Percentiles rank a stretch among this genome's conserved stretches.
phyloP scores from a whole-genome alignment of 2,888 invertebrate species.

The Tinea trinotella region DNA sequence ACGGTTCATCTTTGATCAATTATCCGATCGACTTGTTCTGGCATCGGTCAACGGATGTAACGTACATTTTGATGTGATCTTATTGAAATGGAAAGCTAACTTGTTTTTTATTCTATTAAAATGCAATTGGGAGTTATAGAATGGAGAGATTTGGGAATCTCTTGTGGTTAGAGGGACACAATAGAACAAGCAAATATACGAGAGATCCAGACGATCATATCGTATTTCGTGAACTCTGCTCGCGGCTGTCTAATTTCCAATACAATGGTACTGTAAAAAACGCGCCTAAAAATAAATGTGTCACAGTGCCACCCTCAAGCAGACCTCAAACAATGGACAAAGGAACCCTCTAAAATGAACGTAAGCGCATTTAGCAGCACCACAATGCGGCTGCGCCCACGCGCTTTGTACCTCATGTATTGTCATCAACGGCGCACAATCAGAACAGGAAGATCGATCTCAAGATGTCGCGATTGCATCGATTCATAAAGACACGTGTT shows the following conservation, averaged over 20 bases:
- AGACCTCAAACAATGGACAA: conserved; percentile 58
- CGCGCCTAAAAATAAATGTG: conserved; percentile 66
- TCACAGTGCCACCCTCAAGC: conserved; percentile 65
- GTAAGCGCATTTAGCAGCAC: conserved; percentile 42
- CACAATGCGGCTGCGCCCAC: conserved; percentile 55
- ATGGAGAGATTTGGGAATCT: not conserved
- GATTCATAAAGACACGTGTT: conserved; percentile 33
- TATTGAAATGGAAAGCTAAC: conserved; percentile 63
- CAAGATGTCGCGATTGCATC: conserved; percentile 36
- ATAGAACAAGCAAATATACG: not conserved
- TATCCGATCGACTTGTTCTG: conserved; percentile 43
- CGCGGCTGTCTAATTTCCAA: conserved; percentile 64
- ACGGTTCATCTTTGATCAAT: conserved; percentile 61
- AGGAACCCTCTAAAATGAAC: conserved; percentile 39
- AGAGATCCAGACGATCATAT: conserved; percentile 47
- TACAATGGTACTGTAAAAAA: conserved; percentile 67
- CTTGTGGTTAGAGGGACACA: not conserved
- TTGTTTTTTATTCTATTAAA: conserved; percentile 22
- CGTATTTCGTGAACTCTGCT: conserved; percentile 63
- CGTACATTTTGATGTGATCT: conserved; percentile 41
- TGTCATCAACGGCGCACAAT: conserved; percentile 37
- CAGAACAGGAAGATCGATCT: conserved; percentile 46
- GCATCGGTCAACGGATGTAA: conserved; percentile 34
- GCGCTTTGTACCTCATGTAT: conserved; percentile 31
- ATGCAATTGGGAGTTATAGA: conserved; percentile 1